A percentile compares a stretch with the other conserved stretches of the same genome.
These are phyloP conservation scores for Oryzias celebensis DNA, from an alignment of 2,113 vertebrate species.

Conservation along the genomic window DNA sequence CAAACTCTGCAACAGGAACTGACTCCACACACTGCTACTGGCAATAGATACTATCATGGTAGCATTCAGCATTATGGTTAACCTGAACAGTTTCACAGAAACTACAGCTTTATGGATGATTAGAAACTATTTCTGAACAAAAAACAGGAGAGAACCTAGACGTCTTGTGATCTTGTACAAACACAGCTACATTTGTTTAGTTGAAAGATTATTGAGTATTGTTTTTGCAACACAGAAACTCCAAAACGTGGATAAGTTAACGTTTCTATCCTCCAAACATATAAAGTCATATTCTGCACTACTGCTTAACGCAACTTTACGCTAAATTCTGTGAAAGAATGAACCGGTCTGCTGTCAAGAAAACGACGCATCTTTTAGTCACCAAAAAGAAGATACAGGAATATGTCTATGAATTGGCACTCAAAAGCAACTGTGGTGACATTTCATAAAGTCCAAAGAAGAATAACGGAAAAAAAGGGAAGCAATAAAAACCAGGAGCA, in stretches of 20 bases:
- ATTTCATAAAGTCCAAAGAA: background rate
- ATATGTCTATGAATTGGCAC: no score
- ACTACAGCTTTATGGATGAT: slow-evolving; percentile 66
- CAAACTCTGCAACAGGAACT: slow-evolving; percentile 33
- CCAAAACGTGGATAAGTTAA: no score
- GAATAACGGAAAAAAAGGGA: background rate
- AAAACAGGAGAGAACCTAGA: slow-evolving; percentile 2
- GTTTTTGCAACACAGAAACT: background rate
- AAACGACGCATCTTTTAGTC: no score
- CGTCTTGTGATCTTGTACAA: no score
- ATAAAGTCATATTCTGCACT: no score
- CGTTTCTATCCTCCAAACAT: no score
- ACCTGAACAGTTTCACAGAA: slow-evolving; percentile 77
- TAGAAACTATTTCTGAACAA: slow-evolving; percentile 40
- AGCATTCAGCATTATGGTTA: slow-evolving; percentile 33
- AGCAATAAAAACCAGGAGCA: background rate
- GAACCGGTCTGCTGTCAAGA: no score
- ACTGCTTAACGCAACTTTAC: no score
- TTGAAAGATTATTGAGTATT: slow-evolving; percentile 2
- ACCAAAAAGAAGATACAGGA: no score
- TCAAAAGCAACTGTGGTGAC: background rate
- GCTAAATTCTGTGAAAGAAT: no score
- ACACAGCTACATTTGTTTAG: slow-evolving; percentile 43
- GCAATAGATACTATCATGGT: slow-evolving; percentile 16
- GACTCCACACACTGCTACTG: slow-evolving; percentile 24